Evolutionary conservation across 1,140 invertebrate genomes (phyloP).

Genomic region (Xylocopa sonorina): DNA sequence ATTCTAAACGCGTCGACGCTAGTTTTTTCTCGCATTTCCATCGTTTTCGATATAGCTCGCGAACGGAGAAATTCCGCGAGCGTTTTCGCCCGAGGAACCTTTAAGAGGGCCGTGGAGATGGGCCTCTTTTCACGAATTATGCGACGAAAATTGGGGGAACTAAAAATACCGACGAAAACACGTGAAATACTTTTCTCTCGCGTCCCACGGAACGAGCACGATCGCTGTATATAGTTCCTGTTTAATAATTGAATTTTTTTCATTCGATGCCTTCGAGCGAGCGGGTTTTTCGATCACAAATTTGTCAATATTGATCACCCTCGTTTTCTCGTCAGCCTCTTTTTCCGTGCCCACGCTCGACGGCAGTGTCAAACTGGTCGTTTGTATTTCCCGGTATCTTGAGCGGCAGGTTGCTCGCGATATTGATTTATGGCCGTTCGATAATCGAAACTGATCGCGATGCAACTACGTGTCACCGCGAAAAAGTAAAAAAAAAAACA

Average conservation of each 20-base stretch:
- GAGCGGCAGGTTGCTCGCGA: neutral
- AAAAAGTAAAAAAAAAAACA: neutral
- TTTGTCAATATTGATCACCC: neutral
- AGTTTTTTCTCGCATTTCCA: neutral
- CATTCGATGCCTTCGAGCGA: neutral
- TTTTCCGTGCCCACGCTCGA: too few species aligned
- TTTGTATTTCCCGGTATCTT: constrained; percentile 15
- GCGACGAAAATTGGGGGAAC: too few species aligned
- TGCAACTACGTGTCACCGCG: too few species aligned
- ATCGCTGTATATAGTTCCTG: neutral
- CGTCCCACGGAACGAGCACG: neutral
- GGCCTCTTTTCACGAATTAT: too few species aligned
- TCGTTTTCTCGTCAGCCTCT: neutral
- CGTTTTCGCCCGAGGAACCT: too few species aligned
- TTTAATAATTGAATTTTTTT: neutral
- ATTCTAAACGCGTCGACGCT: neutral
- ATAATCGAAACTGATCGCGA: constrained; percentile 23
- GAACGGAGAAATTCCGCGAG: neutral
- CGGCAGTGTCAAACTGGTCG: neutral
- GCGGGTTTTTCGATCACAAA: neutral
- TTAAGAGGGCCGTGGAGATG: too few species aligned
- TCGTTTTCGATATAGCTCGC: neutral
- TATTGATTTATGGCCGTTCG: constrained; percentile 33
- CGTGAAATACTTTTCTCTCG: neutral
- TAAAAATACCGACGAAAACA: too few species aligned